phyloP scores from a whole-genome alignment of 2,113 vertebrate species.

The Neopipo cinnamomea region DNA sequence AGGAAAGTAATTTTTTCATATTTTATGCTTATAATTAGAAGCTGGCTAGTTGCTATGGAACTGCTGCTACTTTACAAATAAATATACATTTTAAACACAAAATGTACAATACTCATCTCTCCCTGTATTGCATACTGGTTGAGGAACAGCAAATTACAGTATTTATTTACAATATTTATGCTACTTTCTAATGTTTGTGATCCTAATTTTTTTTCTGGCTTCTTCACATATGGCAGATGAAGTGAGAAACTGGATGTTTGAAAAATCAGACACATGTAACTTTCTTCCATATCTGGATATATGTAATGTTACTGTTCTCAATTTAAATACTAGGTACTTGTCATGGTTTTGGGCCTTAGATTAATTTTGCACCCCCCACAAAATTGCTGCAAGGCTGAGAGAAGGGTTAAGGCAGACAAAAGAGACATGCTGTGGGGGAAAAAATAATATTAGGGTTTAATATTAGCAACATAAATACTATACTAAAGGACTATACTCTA shows the following conservation, averaged over 20 bases:
- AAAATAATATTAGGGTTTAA: too few relatives aligned
- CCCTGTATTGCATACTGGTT: not conserved
- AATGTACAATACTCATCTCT: not conserved
- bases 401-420: too few relatives aligned
- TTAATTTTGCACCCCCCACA: too few relatives aligned
- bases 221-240: slow-evolving; percentile 3
- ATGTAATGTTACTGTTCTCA: not conserved
- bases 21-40: not conserved
- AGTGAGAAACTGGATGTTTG: not conserved
- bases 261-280: not conserved
- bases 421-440: too few relatives aligned
- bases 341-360: too few relatives aligned
- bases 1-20: not conserved
- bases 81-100: not conserved
- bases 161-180: slow-evolving; percentile 27
- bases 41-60: not conserved
- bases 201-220: not conserved
- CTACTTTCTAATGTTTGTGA: not conserved
- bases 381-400: too few relatives aligned
- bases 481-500: too few relatives aligned
- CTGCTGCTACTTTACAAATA: not conserved
- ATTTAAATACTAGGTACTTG: slow-evolving; percentile 14
- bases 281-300: not conserved
- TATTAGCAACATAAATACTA: too few relatives aligned
- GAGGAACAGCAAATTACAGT: not conserved